These are phyloP conservation scores for Noctilio leporinus DNA, from an alignment of 2,113 vertebrate species.

Conservation along the genomic window DNA sequence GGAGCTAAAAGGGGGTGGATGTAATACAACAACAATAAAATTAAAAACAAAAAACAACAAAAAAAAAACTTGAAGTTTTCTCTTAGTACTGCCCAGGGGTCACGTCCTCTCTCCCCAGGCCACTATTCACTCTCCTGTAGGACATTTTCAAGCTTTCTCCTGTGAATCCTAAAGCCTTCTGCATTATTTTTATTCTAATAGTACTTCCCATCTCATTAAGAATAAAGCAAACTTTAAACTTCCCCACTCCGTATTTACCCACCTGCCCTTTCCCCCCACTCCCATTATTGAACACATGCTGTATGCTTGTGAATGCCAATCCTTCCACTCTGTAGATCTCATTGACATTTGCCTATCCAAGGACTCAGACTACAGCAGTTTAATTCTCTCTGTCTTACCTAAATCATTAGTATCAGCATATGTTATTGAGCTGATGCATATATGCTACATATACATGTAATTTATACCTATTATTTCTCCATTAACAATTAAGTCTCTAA, in stretches of 20 bases:
- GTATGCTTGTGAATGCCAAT: neutral
- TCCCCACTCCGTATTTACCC: neutral
- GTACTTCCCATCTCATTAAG: neutral
- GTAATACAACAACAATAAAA: too few relatives aligned
- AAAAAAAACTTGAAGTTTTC: neutral
- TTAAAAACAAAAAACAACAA: too few relatives aligned
- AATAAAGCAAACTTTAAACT: neutral
- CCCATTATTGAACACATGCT: neutral
- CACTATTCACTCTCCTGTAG: neutral
- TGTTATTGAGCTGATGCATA: neutral
- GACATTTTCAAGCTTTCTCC: neutral
- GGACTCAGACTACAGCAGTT: neutral
- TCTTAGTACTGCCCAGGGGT: neutral
- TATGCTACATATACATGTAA: neutral
- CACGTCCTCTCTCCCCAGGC: neutral
- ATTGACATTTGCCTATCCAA: neutral
- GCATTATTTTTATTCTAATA: neutral
- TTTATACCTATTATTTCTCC: neutral
- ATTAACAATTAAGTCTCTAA: neutral
- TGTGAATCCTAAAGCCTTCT: neutral
- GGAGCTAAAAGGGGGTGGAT: too few relatives aligned
- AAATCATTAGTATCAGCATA: neutral
- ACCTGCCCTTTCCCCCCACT: neutral
- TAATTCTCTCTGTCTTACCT: neutral
- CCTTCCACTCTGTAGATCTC: neutral